These are phyloP conservation scores for Xestobium rufovillosum DNA, from an alignment of 2,888 invertebrate genomes.

Conservation along the genomic window DNA sequence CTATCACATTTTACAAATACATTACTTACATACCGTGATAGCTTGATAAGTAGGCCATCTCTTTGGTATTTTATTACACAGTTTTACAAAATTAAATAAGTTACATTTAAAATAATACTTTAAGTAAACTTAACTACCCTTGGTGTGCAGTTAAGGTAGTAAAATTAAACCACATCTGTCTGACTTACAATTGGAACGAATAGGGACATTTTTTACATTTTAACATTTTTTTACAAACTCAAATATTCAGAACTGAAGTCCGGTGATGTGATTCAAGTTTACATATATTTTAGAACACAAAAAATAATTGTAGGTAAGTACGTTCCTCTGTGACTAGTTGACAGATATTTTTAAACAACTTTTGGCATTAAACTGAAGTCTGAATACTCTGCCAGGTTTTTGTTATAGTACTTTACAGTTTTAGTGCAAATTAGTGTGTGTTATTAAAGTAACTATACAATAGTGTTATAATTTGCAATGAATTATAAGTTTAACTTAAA, in stretches of 20 bases:
- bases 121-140: too few species aligned
- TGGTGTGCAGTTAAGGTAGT: too few species aligned
- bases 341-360: too few species aligned
- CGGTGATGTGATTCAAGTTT: too few species aligned
- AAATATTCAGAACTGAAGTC: constrained; percentile 7
- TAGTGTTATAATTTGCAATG: constrained; percentile 14
- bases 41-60: constrained; percentile 41
- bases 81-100: constrained; percentile 39
- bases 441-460: constrained; percentile 24
- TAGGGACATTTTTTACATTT: too few species aligned
- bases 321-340: constrained; percentile 39
- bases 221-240: constrained; percentile 14
- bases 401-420: constrained; percentile 14
- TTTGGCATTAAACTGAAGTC: constrained; percentile 13
- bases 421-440: constrained; percentile 23
- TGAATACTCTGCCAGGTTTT: constrained; percentile 22
- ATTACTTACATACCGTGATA: constrained; percentile 41
- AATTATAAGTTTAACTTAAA: constrained; percentile 11
- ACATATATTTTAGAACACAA: too few species aligned
- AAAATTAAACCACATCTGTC: too few species aligned
- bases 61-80: constrained; percentile 47
- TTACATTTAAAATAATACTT: constrained; percentile 33
- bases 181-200: too few species aligned
- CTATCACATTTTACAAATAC: constrained; percentile 46
- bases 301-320: constrained; percentile 31